phyloP scores from a whole-genome alignment of 1,140 invertebrate species.

The Panagrolaimus sp. region DNA sequence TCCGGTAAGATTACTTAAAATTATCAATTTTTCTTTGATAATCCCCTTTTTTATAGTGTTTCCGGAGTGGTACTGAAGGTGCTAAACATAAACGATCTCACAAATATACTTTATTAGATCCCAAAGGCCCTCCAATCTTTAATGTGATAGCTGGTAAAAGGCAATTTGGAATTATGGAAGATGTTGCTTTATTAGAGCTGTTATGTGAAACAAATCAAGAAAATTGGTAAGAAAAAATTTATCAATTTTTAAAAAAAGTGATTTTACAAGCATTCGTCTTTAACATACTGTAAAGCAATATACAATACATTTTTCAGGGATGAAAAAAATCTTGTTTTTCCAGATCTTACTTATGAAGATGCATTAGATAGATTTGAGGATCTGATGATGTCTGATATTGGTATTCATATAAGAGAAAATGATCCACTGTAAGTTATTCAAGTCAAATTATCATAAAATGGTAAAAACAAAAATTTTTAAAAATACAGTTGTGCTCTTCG shows the following conservation, averaged over 20 bases:
- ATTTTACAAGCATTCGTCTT: no score
- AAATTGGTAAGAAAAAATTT: no score
- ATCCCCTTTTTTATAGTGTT: not conserved
- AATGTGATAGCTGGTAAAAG: not conserved
- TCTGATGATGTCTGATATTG: not conserved
- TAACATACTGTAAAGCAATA: no score
- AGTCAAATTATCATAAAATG: no score
- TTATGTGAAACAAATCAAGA: no score
- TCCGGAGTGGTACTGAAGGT: not conserved
- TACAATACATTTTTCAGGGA: no score
- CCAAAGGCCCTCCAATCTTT: not conserved
- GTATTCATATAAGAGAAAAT: not conserved
- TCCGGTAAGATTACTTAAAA: not conserved
- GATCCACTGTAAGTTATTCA: not conserved
- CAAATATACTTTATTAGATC: not conserved
- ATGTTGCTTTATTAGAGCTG: no score
- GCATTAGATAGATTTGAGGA: not conserved
- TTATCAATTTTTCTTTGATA: not conserved
- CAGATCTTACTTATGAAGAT: not conserved
- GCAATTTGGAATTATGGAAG: not conserved
- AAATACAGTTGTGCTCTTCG: not conserved
- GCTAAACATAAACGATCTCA: not conserved
- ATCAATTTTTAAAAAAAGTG: no score
- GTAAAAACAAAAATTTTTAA: not conserved
- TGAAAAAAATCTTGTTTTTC: constrained; percentile 12